These are phyloP conservation scores for Dynastes tityus DNA, from an alignment of 2,888 invertebrate genomes.

Conservation along the genomic window DNA sequence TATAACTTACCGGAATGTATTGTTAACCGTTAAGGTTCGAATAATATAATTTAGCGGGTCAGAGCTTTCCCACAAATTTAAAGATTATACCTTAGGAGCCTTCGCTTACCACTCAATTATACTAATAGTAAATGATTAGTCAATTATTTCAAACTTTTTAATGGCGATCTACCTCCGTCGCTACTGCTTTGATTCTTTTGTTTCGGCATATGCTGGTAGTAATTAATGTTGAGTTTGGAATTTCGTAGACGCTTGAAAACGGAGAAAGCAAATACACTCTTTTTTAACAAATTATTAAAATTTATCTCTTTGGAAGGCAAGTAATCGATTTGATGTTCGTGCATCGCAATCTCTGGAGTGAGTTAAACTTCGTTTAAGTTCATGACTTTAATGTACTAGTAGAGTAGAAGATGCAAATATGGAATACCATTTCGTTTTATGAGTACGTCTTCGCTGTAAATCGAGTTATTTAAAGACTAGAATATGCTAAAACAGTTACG, in stretches of 20 bases:
- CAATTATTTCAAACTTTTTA: slow-evolving; percentile 42
- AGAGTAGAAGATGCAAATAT: too few species aligned
- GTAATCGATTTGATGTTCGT: too few species aligned
- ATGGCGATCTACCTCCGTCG: slow-evolving; percentile 16
- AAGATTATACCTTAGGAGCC: slow-evolving; percentile 35
- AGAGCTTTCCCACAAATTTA: slow-evolving; percentile 45
- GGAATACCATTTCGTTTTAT: too few species aligned
- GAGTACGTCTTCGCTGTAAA: too few species aligned
- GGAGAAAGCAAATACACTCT: not conserved
- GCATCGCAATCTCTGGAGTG: too few species aligned
- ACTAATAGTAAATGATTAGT: slow-evolving; percentile 40
- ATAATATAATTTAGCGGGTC: slow-evolving; percentile 37
- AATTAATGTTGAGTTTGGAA: not conserved
- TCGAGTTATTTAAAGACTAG: too few species aligned
- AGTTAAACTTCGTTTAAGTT: too few species aligned
- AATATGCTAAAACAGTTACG: too few species aligned
- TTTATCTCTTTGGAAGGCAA: too few species aligned
- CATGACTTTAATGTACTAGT: too few species aligned
- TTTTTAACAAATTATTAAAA: not conserved
- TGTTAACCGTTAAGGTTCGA: slow-evolving; percentile 23
- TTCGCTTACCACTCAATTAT: slow-evolving; percentile 29
- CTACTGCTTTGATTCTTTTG: not conserved
- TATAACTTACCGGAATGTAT: slow-evolving; percentile 15
- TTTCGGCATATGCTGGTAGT: not conserved
- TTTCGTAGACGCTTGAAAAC: not conserved